Evolutionary conservation across 1,140 invertebrate genomes (phyloP).

Genomic region (Coptotermes formosanus): DNA sequence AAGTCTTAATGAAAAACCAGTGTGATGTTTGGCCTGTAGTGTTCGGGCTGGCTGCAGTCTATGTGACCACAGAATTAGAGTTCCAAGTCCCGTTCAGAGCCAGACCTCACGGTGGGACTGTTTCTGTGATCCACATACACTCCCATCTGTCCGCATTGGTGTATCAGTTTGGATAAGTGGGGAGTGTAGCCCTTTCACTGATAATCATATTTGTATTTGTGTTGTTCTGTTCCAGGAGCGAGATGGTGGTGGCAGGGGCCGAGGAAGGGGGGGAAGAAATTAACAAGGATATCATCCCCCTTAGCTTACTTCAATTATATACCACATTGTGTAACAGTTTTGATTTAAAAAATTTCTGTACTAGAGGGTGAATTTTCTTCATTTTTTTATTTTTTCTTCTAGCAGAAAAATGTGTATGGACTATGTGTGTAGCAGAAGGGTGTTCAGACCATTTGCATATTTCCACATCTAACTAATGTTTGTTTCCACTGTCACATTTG

Average conservation of each 20-base stretch:
- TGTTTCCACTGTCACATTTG: constrained; percentile 10
- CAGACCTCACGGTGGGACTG: no score
- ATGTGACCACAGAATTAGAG: no score
- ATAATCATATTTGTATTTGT: constrained; percentile 17
- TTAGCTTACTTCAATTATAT: constrained; percentile 31
- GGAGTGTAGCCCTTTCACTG: not conserved
- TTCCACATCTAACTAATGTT: constrained; percentile 20
- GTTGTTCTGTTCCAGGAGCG: constrained; percentile 44
- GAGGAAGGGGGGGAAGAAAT: constrained; percentile 33
- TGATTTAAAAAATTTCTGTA: constrained; percentile 32
- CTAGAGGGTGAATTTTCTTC: constrained; percentile 32
- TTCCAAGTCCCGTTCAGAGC: no score
- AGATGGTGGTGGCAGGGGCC: constrained; percentile 42
- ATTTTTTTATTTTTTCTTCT: constrained; percentile 25
- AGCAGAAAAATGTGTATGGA: constrained; percentile 23
- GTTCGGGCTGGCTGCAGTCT: no score
- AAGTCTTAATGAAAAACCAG: no score
- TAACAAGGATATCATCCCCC: constrained; percentile 20
- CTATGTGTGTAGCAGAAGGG: constrained; percentile 24
- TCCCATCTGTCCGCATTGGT: no score
- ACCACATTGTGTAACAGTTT: constrained; percentile 20
- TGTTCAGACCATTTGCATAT: constrained; percentile 24
- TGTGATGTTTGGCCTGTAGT: no score
- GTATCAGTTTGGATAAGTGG: not conserved
- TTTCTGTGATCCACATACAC: no score